Base-by-base conservation (phyloP, 1,140 invertebrate genomes). In the Oncopeltus fasciatus region DNA sequence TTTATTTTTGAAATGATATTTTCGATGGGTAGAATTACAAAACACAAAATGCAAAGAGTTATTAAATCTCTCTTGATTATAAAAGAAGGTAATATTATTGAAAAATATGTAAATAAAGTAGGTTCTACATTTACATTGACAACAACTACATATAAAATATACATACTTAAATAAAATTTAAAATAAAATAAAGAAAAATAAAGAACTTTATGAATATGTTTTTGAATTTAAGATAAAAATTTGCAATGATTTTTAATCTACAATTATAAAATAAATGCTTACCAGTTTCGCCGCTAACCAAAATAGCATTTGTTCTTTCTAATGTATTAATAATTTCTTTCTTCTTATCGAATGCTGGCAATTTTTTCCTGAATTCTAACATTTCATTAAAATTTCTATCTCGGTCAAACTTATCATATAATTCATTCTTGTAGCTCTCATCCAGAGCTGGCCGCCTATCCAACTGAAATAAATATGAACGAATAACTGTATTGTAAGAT, bases 221-320 rank as follows among this genome's bases (percentile, higher is more conserved):
- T 38, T 5, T 38, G 5, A 38, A 9, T 38, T 38, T 9, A 9
- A 38, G 5, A 38, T 16, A 38, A 9, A 38, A 5, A 9, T 9
- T 38, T 38, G 33, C 33, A 38, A 38, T 57, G 60, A 53, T 18
- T 53, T 18, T 26, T 14, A 20, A 16, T 53, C 1, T 53, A 53
- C 14, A 53, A 53, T 2, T 18, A 27, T 24, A 56, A 57, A 33
- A 38, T 33, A 16, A 60, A 49, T 27, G 8, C 29, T 59, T 61
- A 68, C 72, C 72, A 60, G 74, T 75, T 69, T 74, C 74, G 33
- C 74, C 74, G 63, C 69, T 70, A 47, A 75, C 72, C 2, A 75
- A 68, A 33, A 71, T 61, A 31, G 74, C 70, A 66, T 72, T 73
- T 66, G 74, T 72, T 14, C 68, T 59, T 24, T 61, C 62, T 16